A percentile compares a stretch with the other conserved stretches of the same genome.
These are phyloP conservation scores for Omphaloscelis lunosa DNA, from an alignment of 2,888 invertebrate species.

Conservation along the genomic window DNA sequence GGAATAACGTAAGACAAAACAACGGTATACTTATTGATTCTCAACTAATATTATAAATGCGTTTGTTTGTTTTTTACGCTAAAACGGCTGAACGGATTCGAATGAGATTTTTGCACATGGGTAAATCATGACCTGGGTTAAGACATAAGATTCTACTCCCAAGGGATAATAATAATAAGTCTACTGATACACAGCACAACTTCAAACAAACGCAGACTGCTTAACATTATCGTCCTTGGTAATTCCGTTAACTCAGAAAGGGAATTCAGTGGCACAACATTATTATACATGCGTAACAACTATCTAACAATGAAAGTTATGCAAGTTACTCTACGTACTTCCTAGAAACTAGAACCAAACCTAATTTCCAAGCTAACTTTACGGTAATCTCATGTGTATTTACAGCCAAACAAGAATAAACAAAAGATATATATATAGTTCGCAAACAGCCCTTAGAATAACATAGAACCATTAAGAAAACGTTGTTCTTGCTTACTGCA, in stretches of 20 bases:
- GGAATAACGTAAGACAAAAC: neutral
- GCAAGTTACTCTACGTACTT: slow-evolving; percentile 45
- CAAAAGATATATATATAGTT: slow-evolving; percentile 53
- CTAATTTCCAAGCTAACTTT: slow-evolving; percentile 62
- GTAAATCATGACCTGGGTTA: too few relatives aligned
- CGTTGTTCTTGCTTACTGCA: slow-evolving; percentile 76
- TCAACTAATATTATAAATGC: too few relatives aligned
- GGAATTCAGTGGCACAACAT: slow-evolving; percentile 36
- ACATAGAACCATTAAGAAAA: slow-evolving; percentile 76
- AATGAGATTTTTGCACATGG: too few relatives aligned
- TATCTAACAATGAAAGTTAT: slow-evolving; percentile 57
- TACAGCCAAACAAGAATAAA: slow-evolving; percentile 55
- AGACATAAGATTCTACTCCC: too few relatives aligned
- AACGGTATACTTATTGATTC: neutral
- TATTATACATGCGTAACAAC: slow-evolving; percentile 53
- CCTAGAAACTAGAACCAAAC: slow-evolving; percentile 58
- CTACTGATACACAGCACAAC: neutral
- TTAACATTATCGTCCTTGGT: slow-evolving; percentile 18
- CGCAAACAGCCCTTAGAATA: slow-evolving; percentile 59
- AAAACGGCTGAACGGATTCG: too few relatives aligned
- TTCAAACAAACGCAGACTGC: neutral
- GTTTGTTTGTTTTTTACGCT: too few relatives aligned
- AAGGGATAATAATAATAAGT: neutral
- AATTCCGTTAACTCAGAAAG: slow-evolving; percentile 11
- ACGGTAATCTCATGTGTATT: slow-evolving; percentile 62